Evolutionary conservation across 2,888 invertebrate species (phyloP).

Genomic region (Mongoloraphidia duomilia): DNA sequence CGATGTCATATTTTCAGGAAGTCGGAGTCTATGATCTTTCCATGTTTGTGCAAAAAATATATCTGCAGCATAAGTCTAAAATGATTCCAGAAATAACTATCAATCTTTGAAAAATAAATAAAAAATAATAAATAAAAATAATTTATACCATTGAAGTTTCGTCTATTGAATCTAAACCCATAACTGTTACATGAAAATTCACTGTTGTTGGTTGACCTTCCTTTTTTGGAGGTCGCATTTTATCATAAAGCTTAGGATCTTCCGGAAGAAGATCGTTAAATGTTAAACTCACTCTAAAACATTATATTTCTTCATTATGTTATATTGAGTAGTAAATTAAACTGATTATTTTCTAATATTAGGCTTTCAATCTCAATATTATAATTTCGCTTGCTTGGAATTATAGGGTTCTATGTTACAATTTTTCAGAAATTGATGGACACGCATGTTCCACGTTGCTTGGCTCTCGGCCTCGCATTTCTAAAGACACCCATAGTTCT

Average conservation of each 20-base stretch:
- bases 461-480: too few species aligned
- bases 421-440: too few species aligned
- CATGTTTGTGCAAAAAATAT: slow-evolving; percentile 89
- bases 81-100: slow-evolving; percentile 11
- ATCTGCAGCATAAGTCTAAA: slow-evolving; percentile 76
- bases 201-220: slow-evolving; percentile 79
- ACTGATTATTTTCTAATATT: not conserved
- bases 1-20: slow-evolving; percentile 86
- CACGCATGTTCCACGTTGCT: too few species aligned
- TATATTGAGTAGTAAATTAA: not conserved
- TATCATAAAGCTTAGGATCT: slow-evolving; percentile 76
- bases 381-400: too few species aligned
- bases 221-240: slow-evolving; percentile 85
- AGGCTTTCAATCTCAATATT: too few species aligned
- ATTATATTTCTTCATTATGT: not conserved
- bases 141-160: slow-evolving; percentile 79
- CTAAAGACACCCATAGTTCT: too few species aligned
- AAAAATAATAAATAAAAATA: not conserved
- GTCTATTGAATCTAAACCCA: slow-evolving; percentile 90
- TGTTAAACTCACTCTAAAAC: slow-evolving; percentile 52
- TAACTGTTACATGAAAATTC: slow-evolving; percentile 83
- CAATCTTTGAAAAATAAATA: not conserved
- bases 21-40: slow-evolving; percentile 73
- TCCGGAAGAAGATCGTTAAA: slow-evolving; percentile 76
- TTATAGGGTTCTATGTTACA: too few species aligned